Evolutionary conservation across 2,888 invertebrate species (phyloP), one percentile per base, ranked within the genome.

Genomic region (Campaea margaritaria): DNA sequence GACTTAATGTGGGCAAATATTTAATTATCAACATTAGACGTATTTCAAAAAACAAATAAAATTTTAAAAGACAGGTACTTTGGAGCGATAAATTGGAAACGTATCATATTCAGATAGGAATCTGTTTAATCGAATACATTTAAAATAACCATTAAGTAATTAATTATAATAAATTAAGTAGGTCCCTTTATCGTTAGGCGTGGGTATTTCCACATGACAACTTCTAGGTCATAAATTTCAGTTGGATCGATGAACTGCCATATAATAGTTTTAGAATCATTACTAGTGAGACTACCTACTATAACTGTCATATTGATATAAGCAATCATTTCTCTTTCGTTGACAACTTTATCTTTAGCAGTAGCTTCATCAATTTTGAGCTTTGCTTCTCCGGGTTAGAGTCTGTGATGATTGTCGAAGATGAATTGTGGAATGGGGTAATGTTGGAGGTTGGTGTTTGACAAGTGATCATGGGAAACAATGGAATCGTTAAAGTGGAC

Each of bases 401-500:
- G 67, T 42, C 51, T 14, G n/a, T 42, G 9, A 38, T 31, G 49
- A 56, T 55, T 38, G n/a, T 38, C 10, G 41, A 27, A 4, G 14
- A 27, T 45, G 47, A 27, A 4, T 43, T 39, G 7, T 44, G 43
- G 9, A n/a, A 16, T 39, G 31, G n/a, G 50, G 43, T 38, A 46
- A 47, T 54, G 50, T 52, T 67, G 62, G 31, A 7, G 31, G 31
- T 31, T 31, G 31, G 67, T 76, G 65, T 69, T 86, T 88, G 86
- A 87, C 89, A 87, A 82, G 80, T 81, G 85, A 88, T 88, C 76
- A 80, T 78, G 70, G 81, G 72, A 88, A 87, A 91, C 91, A 91
- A 91, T 91, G 76, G 90, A 79, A 82, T 91, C 90, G 83, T 91
- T 91, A 90, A 84, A 85, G 81, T 85, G 86, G 85, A 83, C 86